These are phyloP conservation scores for Hirudinaria manillensis DNA, from an alignment of 2,888 invertebrate species.

Conservation along the genomic window DNA sequence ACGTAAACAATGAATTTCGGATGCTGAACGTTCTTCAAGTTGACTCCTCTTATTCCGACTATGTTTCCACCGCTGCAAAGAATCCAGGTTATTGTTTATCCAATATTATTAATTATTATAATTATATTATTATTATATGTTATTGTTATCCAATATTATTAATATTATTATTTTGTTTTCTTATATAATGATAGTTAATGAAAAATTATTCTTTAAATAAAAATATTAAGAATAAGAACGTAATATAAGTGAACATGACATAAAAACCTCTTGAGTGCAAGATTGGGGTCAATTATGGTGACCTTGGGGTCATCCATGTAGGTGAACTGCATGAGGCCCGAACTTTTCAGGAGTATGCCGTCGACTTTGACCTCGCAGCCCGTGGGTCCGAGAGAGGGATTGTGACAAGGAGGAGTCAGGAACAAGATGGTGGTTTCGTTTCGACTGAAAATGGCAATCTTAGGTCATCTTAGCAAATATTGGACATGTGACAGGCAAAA, in stretches of 20 bases:
- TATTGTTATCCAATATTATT: too few species aligned
- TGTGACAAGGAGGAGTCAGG: slow-evolving; percentile 25
- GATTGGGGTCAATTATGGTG: background rate
- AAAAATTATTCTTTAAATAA: background rate
- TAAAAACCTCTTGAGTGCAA: slow-evolving; percentile 23
- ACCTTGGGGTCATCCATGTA: slow-evolving; percentile 29
- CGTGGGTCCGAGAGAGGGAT: background rate
- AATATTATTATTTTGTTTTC: too few species aligned
- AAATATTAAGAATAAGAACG: background rate
- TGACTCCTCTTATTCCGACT: slow-evolving; percentile 55
- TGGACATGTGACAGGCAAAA: too few species aligned
- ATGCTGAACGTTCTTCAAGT: slow-evolving; percentile 57
- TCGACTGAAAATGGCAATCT: slow-evolving; percentile 16
- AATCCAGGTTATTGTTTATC: background rate
- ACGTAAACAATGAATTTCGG: slow-evolving; percentile 91
- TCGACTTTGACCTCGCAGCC: slow-evolving; percentile 14
- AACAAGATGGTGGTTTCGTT: slow-evolving; percentile 18
- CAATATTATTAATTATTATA: too few species aligned
- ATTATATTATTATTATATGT: too few species aligned
- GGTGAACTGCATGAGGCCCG: background rate
- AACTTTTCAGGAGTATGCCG: slow-evolving; percentile 1
- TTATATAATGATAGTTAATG: too few species aligned
- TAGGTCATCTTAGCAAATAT: too few species aligned
- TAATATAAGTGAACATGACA: too few species aligned
- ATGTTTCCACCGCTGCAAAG: slow-evolving; percentile 68